A percentile compares a stretch with the other conserved stretches of the same genome.
Conservation (phyloP, 2,113 vertebrate genomes). For the Pogona vitticeps region DNA sequence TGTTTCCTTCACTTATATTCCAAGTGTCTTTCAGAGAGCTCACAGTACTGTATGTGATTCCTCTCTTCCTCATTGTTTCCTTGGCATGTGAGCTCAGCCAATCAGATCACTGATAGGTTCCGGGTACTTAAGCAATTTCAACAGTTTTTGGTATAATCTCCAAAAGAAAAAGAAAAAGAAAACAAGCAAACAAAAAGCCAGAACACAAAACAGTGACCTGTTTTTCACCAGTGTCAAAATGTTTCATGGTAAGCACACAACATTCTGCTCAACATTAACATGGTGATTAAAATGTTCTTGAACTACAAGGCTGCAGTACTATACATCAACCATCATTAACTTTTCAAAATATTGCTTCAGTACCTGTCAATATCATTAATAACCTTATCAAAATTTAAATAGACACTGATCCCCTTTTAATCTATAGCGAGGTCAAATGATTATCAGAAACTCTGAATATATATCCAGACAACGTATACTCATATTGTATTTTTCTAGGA, state of each 20-base stretch:
- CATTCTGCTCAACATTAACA: not conserved
- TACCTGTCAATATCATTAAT: constrained; percentile 15
- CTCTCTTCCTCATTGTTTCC: not conserved
- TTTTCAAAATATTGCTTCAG: constrained; percentile 21
- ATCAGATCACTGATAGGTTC: not conserved
- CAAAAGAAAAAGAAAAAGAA: no score
- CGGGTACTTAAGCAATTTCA: not conserved
- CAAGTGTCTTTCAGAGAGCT: no score
- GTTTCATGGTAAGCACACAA: not conserved
- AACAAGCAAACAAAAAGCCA: not conserved
- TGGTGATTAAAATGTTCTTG: not conserved
- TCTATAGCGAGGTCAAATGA: constrained; percentile 20
- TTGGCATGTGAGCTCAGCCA: not conserved
- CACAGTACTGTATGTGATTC: no score
- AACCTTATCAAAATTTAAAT: constrained; percentile 29
- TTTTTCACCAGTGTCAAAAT: not conserved
- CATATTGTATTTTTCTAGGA: not conserved
- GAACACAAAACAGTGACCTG: no score
- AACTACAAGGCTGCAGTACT: not conserved
- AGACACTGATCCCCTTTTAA: constrained; percentile 41
- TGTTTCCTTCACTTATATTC: no score
- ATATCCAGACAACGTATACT: not conserved
- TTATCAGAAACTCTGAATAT: not conserved
- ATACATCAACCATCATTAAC: not conserved
- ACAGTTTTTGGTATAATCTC: not conserved